phyloP scores from a whole-genome alignment of 2,797 vertebrate genomes.

The Myioborus miniatus region DNA sequence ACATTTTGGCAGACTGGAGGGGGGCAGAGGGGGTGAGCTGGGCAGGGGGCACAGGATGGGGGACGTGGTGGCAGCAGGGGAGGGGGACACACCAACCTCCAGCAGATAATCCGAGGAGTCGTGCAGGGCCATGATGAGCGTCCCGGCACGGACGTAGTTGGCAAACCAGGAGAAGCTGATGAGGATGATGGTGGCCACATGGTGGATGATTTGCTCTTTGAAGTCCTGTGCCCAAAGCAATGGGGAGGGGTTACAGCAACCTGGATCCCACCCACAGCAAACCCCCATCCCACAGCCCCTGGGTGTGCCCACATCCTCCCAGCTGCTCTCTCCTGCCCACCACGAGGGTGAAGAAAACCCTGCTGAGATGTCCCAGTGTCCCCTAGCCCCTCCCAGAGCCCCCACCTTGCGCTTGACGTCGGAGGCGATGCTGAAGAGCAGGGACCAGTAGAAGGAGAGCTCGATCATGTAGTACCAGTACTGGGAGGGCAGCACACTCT shows the following conservation, averaged over 20 bases:
- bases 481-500: conserved; percentile 91
- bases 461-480: conserved; percentile 92
- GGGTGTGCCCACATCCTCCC: rapidly evolving
- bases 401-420: conserved; percentile 94
- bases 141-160: conserved; percentile 92
- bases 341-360: rapidly evolving
- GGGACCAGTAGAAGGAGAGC: conserved; percentile 91
- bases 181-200: conserved; percentile 92
- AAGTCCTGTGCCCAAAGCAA: conserved; percentile 81
- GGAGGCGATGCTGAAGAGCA: conserved; percentile 92
- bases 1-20: conserved; percentile 93
- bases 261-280: no score
- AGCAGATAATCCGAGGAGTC: conserved; percentile 93
- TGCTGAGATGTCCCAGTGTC: rapidly evolving
- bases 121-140: conserved; percentile 93
- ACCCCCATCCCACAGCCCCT: neutral
- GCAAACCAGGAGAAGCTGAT: conserved; percentile 98
- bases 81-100: conserved; percentile 78
- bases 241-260: neutral
- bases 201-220: conserved; percentile 94
- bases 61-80: rapidly evolving
- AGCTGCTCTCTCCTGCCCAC: neutral
- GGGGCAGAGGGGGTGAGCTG: rapidly evolving
- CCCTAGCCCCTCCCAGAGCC: neutral
- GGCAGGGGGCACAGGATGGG: rapidly evolving